Evolutionary conservation across 2,888 invertebrate species (phyloP), one percentile per base, ranked within the genome.

Genomic region (Fragum sueziense): DNA sequence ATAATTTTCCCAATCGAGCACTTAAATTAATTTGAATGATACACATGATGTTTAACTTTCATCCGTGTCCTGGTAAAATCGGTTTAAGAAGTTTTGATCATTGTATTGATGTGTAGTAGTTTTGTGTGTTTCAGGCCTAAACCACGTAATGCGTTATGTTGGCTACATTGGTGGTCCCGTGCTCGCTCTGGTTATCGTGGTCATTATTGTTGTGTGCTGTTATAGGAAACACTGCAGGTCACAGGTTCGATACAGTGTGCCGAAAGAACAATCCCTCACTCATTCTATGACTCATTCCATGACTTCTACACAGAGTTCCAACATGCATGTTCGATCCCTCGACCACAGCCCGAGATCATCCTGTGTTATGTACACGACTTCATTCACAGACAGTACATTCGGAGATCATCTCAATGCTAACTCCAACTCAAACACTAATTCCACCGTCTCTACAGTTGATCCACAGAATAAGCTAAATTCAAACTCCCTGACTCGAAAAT

Each of bases 341-440:
- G 88, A 88, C 22, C 85, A 81, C 41, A 86, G 88, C 79, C 87
- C 87, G 20, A 80, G 88, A 54, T 85, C 89, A n/a, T 89, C 90
- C 33, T 86, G 88, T 52, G 86, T 90, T 69, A 87, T 91, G 82
- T 89, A 90, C 47, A 91, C 86, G 25, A 87, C 87, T 17, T 85
- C 86, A 34, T 87, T 84, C 62, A 84, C 84, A 3, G 84, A 84
- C 70, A 79, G 80, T 70, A 67, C 75, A 6, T 61, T 73, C 4
- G 72, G 54, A 31, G 73, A 82, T 52, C 74, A 81, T 52, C 65
- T 34, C 25, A 70, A 65, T 70, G 37, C 70, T 57, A 54, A 57
- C 22, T 70, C 54, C n/a, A 70, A 54, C 57, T 20, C 52, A 2
- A 34, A 65, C 41, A 34, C 65, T 2, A 69, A 52, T 33, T 33